phyloP scores from a whole-genome alignment of 2,113 vertebrate species.

The Rhinopomastus cyanomelas region DNA sequence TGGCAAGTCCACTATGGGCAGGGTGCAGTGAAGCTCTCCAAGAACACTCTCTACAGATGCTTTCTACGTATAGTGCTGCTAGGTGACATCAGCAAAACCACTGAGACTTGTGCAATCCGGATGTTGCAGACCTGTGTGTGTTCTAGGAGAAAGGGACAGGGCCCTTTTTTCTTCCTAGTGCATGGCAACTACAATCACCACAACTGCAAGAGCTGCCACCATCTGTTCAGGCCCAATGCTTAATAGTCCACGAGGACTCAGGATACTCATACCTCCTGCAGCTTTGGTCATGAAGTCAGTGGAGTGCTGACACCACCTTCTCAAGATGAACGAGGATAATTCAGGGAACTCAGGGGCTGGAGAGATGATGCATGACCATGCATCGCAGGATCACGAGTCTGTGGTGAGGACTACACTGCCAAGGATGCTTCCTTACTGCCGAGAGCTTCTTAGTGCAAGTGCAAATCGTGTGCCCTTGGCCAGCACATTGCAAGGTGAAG shows the following conservation, averaged over 20 bases:
- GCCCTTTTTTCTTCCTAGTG: neutral
- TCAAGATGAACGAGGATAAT: neutral
- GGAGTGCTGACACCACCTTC: neutral
- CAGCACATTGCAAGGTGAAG: neutral
- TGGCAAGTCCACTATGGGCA: neutral
- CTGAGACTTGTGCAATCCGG: neutral
- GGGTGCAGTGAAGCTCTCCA: neutral
- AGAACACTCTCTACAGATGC: neutral
- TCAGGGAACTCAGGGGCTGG: neutral
- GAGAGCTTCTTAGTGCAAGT: neutral
- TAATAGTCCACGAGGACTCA: neutral
- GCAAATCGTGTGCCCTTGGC: accelerated
- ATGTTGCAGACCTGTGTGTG: neutral
- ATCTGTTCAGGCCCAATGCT: neutral
- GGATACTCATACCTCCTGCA: neutral
- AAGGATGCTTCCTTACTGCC: neutral
- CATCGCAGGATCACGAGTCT: neutral
- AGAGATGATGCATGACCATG: neutral
- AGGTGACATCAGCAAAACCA: neutral
- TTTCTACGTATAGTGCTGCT: neutral
- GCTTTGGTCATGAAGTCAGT: neutral
- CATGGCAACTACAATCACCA: neutral
- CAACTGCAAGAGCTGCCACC: neutral
- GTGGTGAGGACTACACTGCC: neutral
- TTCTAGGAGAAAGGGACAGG: neutral